A percentile compares a stretch with the other conserved stretches of the same genome.
Conservation (phyloP, 2,797 vertebrate species). For the Heliangelus exortis region DNA sequence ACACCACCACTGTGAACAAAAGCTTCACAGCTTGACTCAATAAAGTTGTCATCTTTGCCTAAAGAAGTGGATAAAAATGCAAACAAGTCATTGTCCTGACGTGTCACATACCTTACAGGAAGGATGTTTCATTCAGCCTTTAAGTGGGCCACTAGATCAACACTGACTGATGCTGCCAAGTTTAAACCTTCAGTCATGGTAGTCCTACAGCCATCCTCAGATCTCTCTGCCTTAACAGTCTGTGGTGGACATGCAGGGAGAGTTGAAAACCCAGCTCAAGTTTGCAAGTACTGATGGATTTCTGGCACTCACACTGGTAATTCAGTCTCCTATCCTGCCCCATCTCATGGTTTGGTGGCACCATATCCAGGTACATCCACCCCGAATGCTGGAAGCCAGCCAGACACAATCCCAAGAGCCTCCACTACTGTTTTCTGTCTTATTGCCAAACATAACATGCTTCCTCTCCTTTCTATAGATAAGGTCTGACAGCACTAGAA, state of each 20-base stretch:
- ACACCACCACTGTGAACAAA: neutral
- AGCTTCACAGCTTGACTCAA: neutral
- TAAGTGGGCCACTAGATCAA: accelerated
- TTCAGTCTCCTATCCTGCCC: neutral
- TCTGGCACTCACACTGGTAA: neutral
- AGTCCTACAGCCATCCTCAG: neutral
- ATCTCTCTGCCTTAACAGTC: accelerated
- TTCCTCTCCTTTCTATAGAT: neutral
- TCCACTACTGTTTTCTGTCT: neutral
- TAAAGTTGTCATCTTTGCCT: neutral
- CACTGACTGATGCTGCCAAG: neutral
- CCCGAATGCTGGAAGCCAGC: neutral
- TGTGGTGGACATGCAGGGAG: neutral
- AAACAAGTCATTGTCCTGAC: neutral
- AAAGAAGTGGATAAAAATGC: slow-evolving; percentile 9
- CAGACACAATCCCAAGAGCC: neutral
- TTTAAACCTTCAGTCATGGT: neutral
- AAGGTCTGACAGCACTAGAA: neutral
- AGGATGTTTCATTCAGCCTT: neutral
- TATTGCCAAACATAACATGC: neutral
- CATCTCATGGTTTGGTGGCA: accelerated
- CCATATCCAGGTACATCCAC: accelerated
- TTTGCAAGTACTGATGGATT: neutral
- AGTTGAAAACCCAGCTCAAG: neutral
- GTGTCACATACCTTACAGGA: neutral